Percentiles rank a stretch among this genome's conserved stretches.
phyloP scores from a whole-genome alignment of 2,888 invertebrate genomes.

The Drosophila anceps region DNA sequence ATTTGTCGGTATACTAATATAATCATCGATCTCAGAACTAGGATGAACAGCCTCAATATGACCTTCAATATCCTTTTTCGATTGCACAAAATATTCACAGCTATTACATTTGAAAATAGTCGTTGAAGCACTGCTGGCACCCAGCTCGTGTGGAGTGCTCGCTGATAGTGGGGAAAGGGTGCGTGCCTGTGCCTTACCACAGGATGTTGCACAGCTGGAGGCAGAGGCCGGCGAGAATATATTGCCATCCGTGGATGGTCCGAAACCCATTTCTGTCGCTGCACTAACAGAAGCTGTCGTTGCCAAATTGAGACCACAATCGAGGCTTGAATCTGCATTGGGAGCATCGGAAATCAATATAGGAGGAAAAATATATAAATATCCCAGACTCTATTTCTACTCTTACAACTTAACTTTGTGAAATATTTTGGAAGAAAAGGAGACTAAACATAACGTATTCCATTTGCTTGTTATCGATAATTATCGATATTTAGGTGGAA shows the following conservation, averaged over 20 bases:
- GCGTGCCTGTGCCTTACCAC: slow-evolving; percentile 42
- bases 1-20: slow-evolving; percentile 84
- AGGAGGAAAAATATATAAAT: neutral
- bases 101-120: slow-evolving; percentile 84
- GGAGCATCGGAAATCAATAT: neutral
- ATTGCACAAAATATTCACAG: slow-evolving; percentile 84
- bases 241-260: slow-evolving; percentile 37
- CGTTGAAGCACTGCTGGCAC: slow-evolving; percentile 70
- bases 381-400: no score
- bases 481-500: no score
- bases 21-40: slow-evolving; percentile 76
- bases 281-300: slow-evolving; percentile 10
- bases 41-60: slow-evolving; percentile 82
- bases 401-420: no score
- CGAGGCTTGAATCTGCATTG: slow-evolving; percentile 42
- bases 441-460: no score
- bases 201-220: slow-evolving; percentile 61
- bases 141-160: slow-evolving; percentile 26
- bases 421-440: no score
- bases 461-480: no score
- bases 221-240: slow-evolving; percentile 61
- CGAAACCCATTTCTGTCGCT: slow-evolving; percentile 30
- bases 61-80: slow-evolving; percentile 80
- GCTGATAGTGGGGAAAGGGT: slow-evolving; percentile 32
- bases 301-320: slow-evolving; percentile 46